phyloP scores from a whole-genome alignment of 1,140 invertebrate genomes.

The Kradibia gibbosae region DNA sequence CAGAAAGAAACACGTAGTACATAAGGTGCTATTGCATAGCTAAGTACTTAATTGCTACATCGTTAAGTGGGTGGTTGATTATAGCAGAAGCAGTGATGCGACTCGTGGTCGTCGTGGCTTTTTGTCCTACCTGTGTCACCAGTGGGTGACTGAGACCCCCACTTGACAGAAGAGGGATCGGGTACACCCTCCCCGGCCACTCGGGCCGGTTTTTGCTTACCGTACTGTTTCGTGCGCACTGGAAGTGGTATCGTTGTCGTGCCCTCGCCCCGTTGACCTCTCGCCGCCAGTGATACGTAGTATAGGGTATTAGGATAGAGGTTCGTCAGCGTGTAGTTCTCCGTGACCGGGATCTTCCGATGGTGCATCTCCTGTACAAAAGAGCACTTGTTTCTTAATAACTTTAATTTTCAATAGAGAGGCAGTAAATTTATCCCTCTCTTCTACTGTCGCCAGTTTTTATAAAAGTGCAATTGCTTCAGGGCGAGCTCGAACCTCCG shows the following conservation, averaged over 20 bases:
- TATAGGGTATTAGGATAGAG: slow-evolving; percentile 97
- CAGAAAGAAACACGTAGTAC: background rate
- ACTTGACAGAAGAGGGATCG: background rate
- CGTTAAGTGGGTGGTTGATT: slow-evolving; percentile 19
- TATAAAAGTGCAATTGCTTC: background rate
- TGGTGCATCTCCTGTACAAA: slow-evolving; percentile 76
- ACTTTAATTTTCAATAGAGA: no score
- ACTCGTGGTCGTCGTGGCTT: slow-evolving; percentile 50
- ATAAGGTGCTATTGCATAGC: slow-evolving; percentile 15
- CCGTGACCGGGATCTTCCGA: slow-evolving; percentile 83
- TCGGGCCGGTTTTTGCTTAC: slow-evolving; percentile 79
- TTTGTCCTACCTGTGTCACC: slow-evolving; percentile 70
- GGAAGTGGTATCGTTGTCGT: slow-evolving; percentile 95
- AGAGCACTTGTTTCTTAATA: background rate
- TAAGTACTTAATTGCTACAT: background rate
- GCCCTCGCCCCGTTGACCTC: slow-evolving; percentile 92
- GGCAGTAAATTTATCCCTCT: no score
- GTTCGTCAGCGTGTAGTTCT: slow-evolving; percentile 88
- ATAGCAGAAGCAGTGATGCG: slow-evolving; percentile 66
- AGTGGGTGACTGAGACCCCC: slow-evolving; percentile 38
- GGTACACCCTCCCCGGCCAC: background rate
- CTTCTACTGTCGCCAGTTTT: no score
- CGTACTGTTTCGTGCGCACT: slow-evolving; percentile 95
- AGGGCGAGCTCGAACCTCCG: background rate
- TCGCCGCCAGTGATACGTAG: slow-evolving; percentile 95